phyloP scores from a whole-genome alignment of 2,888 invertebrate species.

The Lasius fuliginosus region DNA sequence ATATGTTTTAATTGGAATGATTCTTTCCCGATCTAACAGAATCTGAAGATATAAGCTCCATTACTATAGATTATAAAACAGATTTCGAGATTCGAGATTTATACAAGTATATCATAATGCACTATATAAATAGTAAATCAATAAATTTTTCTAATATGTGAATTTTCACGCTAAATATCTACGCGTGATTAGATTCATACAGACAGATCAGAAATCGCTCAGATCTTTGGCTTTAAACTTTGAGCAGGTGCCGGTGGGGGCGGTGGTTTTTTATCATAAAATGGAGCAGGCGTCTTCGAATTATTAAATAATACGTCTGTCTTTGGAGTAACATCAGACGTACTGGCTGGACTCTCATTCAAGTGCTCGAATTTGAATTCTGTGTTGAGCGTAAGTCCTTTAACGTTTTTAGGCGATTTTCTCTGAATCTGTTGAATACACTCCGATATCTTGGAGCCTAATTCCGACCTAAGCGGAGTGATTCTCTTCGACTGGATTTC shows the following conservation, averaged over 20 bases:
- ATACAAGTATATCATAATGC: not conserved
- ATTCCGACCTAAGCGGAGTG: conserved; percentile 67
- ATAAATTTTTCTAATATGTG: conserved; percentile 18
- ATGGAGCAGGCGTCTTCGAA: conserved; percentile 67
- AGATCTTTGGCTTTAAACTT: conserved; percentile 81
- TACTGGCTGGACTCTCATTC: conserved; percentile 78
- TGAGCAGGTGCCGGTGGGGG: conserved; percentile 83
- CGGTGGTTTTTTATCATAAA: conserved; percentile 84
- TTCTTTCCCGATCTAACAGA: not conserved
- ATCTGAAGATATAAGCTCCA: not conserved
- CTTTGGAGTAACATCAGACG: conserved; percentile 66
- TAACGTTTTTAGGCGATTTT: conserved; percentile 78
- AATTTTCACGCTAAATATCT: conserved; percentile 23
- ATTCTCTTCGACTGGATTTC: conserved; percentile 56
- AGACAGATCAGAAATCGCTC: conserved; percentile 34
- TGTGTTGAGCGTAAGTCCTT: conserved; percentile 80
- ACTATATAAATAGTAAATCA: not conserved
- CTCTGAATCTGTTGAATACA: conserved; percentile 79
- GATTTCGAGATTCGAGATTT: conserved; percentile 9
- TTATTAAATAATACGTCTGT: conserved; percentile 66
- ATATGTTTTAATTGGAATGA: not conserved
- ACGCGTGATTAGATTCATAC: conserved; percentile 20
- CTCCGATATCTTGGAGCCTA: conserved; percentile 78
- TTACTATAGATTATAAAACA: not conserved
- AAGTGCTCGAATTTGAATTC: conserved; percentile 79